phyloP scores from a whole-genome alignment of 2,797 vertebrate genomes.

The Squalus acanthias region DNA sequence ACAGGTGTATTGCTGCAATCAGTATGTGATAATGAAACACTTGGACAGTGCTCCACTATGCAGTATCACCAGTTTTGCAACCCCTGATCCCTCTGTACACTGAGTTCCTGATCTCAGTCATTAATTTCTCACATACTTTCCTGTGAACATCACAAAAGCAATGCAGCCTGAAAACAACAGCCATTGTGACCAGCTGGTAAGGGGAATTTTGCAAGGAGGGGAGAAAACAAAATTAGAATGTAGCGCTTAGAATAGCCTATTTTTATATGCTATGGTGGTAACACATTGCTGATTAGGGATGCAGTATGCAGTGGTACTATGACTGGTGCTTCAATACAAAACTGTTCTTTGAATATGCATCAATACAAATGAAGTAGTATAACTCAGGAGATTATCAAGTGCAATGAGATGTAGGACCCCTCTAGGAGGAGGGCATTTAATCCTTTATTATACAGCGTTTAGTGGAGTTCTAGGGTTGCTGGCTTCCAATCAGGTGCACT shows the following conservation, averaged over 20 bases:
- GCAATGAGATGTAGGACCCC: not conserved
- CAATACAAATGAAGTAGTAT: not conserved
- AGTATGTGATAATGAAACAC: not conserved
- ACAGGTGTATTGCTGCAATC: not conserved
- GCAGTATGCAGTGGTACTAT: not conserved
- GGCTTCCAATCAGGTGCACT: not conserved
- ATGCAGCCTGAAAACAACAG: not conserved
- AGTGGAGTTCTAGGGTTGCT: not conserved
- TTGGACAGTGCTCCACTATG: not conserved
- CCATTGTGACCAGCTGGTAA: not conserved
- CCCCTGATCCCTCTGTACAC: not conserved
- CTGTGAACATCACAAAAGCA: not conserved
- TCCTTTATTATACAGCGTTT: not conserved
- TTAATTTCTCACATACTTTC: not conserved
- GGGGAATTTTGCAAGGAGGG: not conserved
- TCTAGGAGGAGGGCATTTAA: not conserved
- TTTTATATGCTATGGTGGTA: not conserved
- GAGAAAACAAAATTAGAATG: not conserved
- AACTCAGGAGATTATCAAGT: not conserved
- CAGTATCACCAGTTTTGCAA: not conserved
- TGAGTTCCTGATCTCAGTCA: not conserved
- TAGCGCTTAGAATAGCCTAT: not conserved
- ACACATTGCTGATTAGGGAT: not conserved
- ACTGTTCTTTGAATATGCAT: not conserved
- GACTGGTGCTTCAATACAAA: not conserved